Conservation (phyloP, 2,888 invertebrate genomes). For the Agriotes lineatus region DNA sequence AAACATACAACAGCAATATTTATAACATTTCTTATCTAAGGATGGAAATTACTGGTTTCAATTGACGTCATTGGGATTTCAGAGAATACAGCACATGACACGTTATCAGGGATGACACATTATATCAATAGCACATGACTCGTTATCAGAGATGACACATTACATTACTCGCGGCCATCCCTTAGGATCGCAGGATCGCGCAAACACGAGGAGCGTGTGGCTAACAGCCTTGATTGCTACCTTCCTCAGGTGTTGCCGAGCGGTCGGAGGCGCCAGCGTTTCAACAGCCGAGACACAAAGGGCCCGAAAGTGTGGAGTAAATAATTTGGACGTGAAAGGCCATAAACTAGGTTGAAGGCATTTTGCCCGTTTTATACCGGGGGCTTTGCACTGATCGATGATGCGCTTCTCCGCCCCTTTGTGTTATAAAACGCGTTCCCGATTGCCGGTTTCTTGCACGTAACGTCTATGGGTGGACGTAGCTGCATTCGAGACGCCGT, state of each 20-base stretch:
- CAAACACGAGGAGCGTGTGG: background rate
- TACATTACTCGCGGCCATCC: conserved; percentile 13
- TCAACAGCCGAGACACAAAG: conserved; percentile 68
- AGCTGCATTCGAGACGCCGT: background rate
- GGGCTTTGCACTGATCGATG: conserved; percentile 38
- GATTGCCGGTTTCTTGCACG: background rate
- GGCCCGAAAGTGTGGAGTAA: conserved; percentile 62
- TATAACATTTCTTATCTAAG: too few relatives aligned
- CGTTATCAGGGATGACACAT: too few relatives aligned
- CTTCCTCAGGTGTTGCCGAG: conserved; percentile 46
- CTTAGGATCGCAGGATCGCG: conserved; percentile 18
- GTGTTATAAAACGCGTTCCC: conserved; percentile 6
- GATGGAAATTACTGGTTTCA: too few relatives aligned
- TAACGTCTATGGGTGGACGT: background rate
- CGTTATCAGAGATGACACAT: too few relatives aligned
- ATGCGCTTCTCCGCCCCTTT: conserved; percentile 17
- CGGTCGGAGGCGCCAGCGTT: conserved; percentile 64
- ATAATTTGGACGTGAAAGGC: conserved; percentile 61
- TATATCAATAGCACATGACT: too few relatives aligned
- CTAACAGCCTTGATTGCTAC: conserved; percentile 25
- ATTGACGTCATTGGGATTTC: too few relatives aligned
- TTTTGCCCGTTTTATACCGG: conserved; percentile 50
- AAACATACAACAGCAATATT: too few relatives aligned
- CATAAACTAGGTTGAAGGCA: conserved; percentile 69
- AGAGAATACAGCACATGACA: too few relatives aligned